Evolutionary conservation across 1,140 invertebrate species (phyloP).

Genomic region (Drosophila arizonae): DNA sequence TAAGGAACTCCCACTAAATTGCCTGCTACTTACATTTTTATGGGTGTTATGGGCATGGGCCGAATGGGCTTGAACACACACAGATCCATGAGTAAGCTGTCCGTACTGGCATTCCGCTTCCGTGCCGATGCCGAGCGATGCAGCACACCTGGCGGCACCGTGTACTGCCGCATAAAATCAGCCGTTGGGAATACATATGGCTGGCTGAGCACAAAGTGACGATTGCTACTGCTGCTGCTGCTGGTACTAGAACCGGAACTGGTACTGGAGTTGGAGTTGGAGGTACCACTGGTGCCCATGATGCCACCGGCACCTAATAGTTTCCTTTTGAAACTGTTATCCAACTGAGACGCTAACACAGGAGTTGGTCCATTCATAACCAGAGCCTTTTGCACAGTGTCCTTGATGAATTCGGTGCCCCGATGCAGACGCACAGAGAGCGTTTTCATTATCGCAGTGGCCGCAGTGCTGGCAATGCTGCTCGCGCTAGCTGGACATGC

Average conservation of each 20-base stretch:
- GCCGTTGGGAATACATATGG: slow-evolving; percentile 48
- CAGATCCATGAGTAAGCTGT: slow-evolving; percentile 85
- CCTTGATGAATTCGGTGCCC: slow-evolving; percentile 84
- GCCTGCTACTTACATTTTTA: slow-evolving; percentile 64
- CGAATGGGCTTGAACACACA: slow-evolving; percentile 86
- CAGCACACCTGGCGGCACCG: slow-evolving; percentile 62
- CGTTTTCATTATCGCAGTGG: slow-evolving; percentile 78
- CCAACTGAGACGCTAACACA: slow-evolving; percentile 10
- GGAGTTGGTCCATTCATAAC: slow-evolving; percentile 64
- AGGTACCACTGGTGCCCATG: slow-evolving; percentile 34
- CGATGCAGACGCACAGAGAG: slow-evolving; percentile 83
- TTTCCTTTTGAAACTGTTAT: slow-evolving; percentile 48
- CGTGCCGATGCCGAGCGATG: slow-evolving; percentile 71
- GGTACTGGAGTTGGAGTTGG: slow-evolving; percentile 12
- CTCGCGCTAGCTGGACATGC: slow-evolving; percentile 40
- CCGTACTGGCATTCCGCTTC: slow-evolving; percentile 83
- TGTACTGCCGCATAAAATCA: slow-evolving; percentile 54
- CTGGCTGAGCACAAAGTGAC: slow-evolving; percentile 11
- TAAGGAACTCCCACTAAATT: background rate
- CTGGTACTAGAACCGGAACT: slow-evolving; percentile 20
- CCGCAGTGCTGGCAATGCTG: slow-evolving; percentile 46
- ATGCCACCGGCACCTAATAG: slow-evolving; percentile 55
- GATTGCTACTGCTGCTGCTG: slow-evolving; percentile 21
- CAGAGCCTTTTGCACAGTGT: slow-evolving; percentile 83
- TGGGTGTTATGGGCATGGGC: slow-evolving; percentile 83